A percentile compares a stretch with the other conserved stretches of the same genome.
These are phyloP conservation scores for Microtus ochrogaster DNA, from an alignment of 2,113 vertebrate genomes.

Conservation along the genomic window DNA sequence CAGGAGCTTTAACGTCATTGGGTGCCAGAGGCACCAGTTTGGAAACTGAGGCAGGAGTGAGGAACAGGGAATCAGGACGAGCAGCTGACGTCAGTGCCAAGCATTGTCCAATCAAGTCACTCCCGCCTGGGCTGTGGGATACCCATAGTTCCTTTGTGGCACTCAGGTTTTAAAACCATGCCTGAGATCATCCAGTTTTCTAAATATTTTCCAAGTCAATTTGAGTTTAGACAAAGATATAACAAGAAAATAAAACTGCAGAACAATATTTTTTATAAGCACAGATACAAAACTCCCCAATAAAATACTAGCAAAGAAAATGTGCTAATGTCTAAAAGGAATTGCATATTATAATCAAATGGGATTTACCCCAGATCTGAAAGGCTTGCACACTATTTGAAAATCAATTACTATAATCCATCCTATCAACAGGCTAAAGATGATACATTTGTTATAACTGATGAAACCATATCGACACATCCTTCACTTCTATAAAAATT, in stretches of 20 bases:
- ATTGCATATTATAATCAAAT: neutral
- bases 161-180: neutral
- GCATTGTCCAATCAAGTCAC: neutral
- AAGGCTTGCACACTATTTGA: neutral
- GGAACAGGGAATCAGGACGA: neutral
- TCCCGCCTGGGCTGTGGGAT: neutral
- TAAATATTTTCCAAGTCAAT: neutral
- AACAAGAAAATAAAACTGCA: neutral
- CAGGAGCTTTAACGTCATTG: neutral
- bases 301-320: neutral
- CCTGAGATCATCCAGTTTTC: neutral
- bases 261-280: neutral
- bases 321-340: neutral
- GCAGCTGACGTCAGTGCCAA: neutral
- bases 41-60: neutral
- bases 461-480: neutral
- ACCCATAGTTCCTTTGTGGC: neutral
- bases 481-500: neutral
- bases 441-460: neutral
- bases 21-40: neutral
- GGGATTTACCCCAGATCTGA: neutral
- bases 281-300: neutral
- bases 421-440: neutral
- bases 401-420: neutral
- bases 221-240: neutral